Evolutionary conservation across 2,113 vertebrate species (phyloP), one percentile per base, ranked within the genome.

Genomic region (Carollia perspicillata): DNA sequence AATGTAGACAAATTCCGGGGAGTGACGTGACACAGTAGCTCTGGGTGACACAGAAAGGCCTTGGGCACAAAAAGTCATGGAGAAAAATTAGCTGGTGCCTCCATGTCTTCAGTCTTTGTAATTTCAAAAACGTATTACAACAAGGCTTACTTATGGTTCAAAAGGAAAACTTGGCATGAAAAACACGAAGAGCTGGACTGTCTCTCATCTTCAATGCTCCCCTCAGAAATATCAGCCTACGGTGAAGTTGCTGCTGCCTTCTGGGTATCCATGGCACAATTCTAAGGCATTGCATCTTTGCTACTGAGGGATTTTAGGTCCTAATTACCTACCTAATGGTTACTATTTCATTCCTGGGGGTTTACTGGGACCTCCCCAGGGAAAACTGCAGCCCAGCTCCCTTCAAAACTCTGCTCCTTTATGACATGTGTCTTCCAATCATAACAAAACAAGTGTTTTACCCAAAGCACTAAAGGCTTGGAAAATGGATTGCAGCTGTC

Each of bases 401-500:
- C 42, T 87, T 92, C 37, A 71, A 96, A 79, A 86, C 2, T 53
- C 40, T 69, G 18, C 10, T 94, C 30, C 23, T 90, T 77, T 53
- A 92, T 71, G 42, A 79, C 22, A 51, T 79, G 20, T 40, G 66
- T 65, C 81, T 94, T 88, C 33, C 66, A 95, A 97, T 83, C 4
- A 60, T 72, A 87, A 83, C 30, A 84, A 81, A 96, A 47, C 42
- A 53, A 93, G 42, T 37, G 75, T 58, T 93, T 90, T 87, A 87
- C 28, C 35, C 18, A 71, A 96, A 87, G 37, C 9, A 22, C 3
- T 58, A 11, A 95, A 84, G 13, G 3, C 23, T 69, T 89, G 58
- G 90, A 42, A 93, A 95, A 93, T 88, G 65, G 35, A 84, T 49
- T 87, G 22, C 51, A 88, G 55, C 63, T 97, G 80, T 87, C 92